Evolutionary conservation across 2,888 invertebrate species (phyloP), one percentile per base, ranked within the genome.

Genomic region (Agapostemon virescens): DNA sequence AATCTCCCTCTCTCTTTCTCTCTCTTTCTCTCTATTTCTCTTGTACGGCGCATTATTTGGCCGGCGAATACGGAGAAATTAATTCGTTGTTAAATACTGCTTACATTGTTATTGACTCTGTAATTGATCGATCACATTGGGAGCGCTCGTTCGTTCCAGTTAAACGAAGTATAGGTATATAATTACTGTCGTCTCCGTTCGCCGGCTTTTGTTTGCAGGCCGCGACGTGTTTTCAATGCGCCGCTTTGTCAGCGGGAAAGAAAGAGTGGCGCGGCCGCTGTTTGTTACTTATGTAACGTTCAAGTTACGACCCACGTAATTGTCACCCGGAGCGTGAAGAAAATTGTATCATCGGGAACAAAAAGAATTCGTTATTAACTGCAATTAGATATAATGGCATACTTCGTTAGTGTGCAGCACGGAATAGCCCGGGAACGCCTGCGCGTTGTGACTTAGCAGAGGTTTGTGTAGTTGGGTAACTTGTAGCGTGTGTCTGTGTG

Each of bases 21-120:
- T 49, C 15, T 9, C 45, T 45, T 5, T 17, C 20, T 45, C n/a
- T 11, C n/a, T 9, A 1, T 9, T 11, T 49, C n/a, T 6, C n/a
- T 49, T 11, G 7, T 6, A 26, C 55, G 55, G 26, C 23, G 23
- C 26, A 52, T 81, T 81, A 81, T 81, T 81, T 72, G 74, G 61
- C 52, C 30, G 45, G 0, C 30, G 42, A 33, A 58, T 23, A 30
- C 61, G 52, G 58, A 13, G 49, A 45, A 76, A 81, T 82, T 81
- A 82, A 81, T 76, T 82, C 81, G 61, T 81, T 73, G 81, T 76
- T 81, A 73, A 81, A 82, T 74, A 74, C 69, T 73, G 71, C 81
- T 81, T 81, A 69, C 76, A 71, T 67, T 76, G 75, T 73, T 80
- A 76, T 76, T 73, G 81, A 82, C 81, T 71, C 66, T 72, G 58